These are phyloP conservation scores for Platycercus adscitus DNA, from an alignment of 2,113 vertebrate species.

Conservation along the genomic window DNA sequence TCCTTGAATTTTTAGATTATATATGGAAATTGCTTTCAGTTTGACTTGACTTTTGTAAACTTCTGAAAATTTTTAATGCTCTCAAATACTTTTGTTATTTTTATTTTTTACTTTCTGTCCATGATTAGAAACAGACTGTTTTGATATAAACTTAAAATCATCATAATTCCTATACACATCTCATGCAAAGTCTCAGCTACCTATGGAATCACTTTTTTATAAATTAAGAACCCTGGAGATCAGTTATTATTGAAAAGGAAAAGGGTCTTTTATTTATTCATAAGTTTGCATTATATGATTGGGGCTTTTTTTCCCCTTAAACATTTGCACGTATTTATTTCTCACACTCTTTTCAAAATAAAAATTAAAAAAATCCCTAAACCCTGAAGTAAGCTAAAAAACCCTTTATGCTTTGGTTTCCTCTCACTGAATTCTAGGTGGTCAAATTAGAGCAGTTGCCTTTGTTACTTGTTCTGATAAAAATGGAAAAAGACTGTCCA, in stretches of 20 bases:
- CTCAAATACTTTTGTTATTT: background rate
- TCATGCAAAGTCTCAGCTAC: background rate
- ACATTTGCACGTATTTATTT: background rate
- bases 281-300: background rate
- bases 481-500: background rate
- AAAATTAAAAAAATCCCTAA: background rate
- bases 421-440: background rate
- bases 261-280: background rate
- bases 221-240: background rate
- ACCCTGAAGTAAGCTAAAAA: rapidly evolving
- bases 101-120: background rate
- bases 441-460: background rate
- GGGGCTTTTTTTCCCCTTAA: rapidly evolving
- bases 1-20: background rate
- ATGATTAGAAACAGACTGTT: background rate
- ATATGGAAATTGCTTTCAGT: background rate
- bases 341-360: background rate
- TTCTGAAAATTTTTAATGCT: background rate
- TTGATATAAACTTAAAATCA: background rate
- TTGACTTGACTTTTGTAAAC: background rate
- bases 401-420: rapidly evolving
- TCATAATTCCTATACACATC: background rate
- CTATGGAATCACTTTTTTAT: background rate
- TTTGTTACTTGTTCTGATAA: background rate
- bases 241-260: background rate